Evolutionary conservation across 92 coral and sea anemone species (phyloP), one percentile per base, ranked within the genome.

Genomic region (Zoanthus sansibaricus): DNA sequence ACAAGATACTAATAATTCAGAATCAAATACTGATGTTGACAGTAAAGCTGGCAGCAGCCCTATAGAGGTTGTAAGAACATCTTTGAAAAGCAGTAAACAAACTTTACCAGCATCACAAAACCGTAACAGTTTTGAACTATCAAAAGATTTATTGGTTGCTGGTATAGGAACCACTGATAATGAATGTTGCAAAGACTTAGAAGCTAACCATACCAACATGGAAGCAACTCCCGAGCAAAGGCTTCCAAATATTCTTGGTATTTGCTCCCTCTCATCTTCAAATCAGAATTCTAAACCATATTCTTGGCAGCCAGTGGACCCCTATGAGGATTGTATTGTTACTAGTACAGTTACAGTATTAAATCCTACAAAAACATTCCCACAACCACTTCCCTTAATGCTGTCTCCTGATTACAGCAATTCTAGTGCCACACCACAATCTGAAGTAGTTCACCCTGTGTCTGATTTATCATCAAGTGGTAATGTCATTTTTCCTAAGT

Each of bases 211-310:
- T 6, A 59, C 14, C 11, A 14, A n/a, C 46, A 80, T 42, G 0
- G 47, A 49, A 80, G 15, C 85, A 80, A 46, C 16, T 67, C 21
- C 61, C 85, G 9, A 33, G 42, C 42, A 33, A 3, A 18, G 46
- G 15, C 44, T 80, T n/a, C 85, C 85, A 66, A 68, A 80, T 47
- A 80, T 80, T 44, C 85, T 80, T 66, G 59, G 74, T 1, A 46
- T 71, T 46, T 80, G 85, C 49, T 80, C 85, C 0, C 74, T 80
- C 12, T 46, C 85, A 25, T 10, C 85, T 13, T 11, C 21, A n/a
- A 45, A 58, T 7, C 45, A 42, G 11, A 66, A 80, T 20, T 46
- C 61, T 6, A 12, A 20, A 7, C 13, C 56, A 45, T 45, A 9
- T 54, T 14, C 9, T 13, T 48, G 66, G 75, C 45, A 45, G 13